These are phyloP conservation scores for Enteromius thamalakanensis DNA, from an alignment of 2,797 vertebrate species.

Conservation along the genomic window DNA sequence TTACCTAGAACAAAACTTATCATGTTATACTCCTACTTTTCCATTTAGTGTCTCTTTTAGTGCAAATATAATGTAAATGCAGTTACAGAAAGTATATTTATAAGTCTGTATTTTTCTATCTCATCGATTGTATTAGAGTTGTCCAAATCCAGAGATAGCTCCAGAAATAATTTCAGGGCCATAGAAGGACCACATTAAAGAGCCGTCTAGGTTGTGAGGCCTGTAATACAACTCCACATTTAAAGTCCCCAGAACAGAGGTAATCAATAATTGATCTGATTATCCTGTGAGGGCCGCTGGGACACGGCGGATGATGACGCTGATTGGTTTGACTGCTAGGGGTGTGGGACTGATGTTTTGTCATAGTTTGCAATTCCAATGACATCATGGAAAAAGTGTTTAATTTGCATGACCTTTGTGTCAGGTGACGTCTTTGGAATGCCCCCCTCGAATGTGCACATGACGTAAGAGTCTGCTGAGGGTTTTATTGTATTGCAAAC, in stretches of 20 bases:
- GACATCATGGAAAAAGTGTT: conserved; percentile 16
- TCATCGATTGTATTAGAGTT: background rate
- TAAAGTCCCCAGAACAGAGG: conserved; percentile 2
- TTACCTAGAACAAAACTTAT: background rate
- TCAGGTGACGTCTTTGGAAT: conserved; percentile 16
- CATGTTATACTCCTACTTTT: background rate
- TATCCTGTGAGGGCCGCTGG: background rate
- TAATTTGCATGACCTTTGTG: background rate
- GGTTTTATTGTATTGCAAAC: conserved; percentile 23
- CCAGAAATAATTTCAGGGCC: background rate
- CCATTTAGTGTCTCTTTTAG: background rate
- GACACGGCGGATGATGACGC: background rate
- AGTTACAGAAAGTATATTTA: background rate
- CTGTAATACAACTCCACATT: conserved; percentile 40
- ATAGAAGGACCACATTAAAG: background rate
- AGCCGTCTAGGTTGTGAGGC: background rate
- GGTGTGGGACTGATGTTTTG: background rate
- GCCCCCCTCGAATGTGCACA: background rate
- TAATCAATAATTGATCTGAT: conserved; percentile 40
- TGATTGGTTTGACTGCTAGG: background rate
- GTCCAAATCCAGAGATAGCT: background rate
- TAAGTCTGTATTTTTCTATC: background rate
- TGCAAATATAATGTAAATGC: background rate
- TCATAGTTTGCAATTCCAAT: background rate
- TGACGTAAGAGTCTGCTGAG: background rate